phyloP scores from a whole-genome alignment of 2,113 vertebrate species.

The Heptranchias perlo region DNA sequence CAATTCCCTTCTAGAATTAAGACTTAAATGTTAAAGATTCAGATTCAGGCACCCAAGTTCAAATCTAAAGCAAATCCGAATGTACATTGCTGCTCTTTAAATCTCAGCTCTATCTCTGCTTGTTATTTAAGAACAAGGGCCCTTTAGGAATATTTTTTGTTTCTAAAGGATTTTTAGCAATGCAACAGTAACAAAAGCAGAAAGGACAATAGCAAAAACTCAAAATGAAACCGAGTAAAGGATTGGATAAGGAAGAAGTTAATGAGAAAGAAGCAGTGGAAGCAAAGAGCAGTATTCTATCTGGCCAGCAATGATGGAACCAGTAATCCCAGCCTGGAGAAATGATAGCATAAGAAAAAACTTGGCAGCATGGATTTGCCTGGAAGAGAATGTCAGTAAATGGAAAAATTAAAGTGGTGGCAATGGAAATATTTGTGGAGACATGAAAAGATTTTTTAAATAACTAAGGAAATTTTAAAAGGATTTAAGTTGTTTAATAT shows the following conservation, averaged over 20 bases:
- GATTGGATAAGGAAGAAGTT: neutral
- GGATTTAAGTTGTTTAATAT: neutral
- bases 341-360: neutral
- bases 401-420: slow-evolving; percentile 27
- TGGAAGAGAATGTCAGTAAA: neutral
- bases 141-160: neutral
- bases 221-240: neutral
- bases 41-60: neutral
- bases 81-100: neutral
- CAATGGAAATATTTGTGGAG: slow-evolving; percentile 30
- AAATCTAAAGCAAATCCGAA: neutral
- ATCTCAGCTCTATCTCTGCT: neutral
- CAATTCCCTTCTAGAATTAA: neutral
- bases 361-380: neutral
- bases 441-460: neutral
- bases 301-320: neutral
- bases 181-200: neutral
- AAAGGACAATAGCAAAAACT: neutral
- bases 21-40: neutral
- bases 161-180: neutral
- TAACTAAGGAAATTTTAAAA: neutral
- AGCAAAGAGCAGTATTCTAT: neutral
- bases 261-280: neutral
- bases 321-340: neutral
- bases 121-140: neutral